phyloP scores from a whole-genome alignment of 2,888 invertebrate species.

The Chaetogeoica ovagalla region DNA sequence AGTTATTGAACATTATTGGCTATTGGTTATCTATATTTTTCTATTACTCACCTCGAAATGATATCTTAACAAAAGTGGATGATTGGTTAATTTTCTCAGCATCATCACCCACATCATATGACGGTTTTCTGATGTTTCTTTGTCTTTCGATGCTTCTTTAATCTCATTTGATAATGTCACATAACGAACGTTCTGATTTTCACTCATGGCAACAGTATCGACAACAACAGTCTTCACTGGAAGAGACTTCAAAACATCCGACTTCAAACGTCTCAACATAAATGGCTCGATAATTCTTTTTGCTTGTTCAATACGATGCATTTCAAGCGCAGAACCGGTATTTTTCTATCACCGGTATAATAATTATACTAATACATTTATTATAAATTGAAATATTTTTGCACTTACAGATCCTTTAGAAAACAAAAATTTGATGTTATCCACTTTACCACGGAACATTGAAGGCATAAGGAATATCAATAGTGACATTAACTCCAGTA shows the following conservation, averaged over 20 bases:
- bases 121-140: conserved; percentile 62
- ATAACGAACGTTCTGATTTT: conserved; percentile 76
- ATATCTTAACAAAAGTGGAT: conserved; percentile 80
- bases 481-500: conserved; percentile 92
- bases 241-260: conserved; percentile 81
- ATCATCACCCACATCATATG: conserved; percentile 88
- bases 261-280: conserved; percentile 82
- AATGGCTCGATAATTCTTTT: conserved; percentile 97
- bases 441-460: conserved; percentile 85
- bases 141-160: conserved; percentile 58
- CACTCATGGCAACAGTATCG: conserved; percentile 70
- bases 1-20: conserved; percentile 25
- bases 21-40: neutral
- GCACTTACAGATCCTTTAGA: conserved; percentile 71
- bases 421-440: conserved; percentile 85
- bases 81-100: conserved; percentile 90
- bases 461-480: conserved; percentile 96
- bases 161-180: conserved; percentile 72
- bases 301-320: conserved; percentile 86
- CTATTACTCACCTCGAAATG: conserved; percentile 63
- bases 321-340: conserved; percentile 72
- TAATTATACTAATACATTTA: neutral
- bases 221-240: conserved; percentile 79
- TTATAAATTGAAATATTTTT: neutral
- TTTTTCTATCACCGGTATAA: conserved; percentile 41